Conservation (phyloP, 2,888 invertebrate genomes). For the Netelia inedita region DNA sequence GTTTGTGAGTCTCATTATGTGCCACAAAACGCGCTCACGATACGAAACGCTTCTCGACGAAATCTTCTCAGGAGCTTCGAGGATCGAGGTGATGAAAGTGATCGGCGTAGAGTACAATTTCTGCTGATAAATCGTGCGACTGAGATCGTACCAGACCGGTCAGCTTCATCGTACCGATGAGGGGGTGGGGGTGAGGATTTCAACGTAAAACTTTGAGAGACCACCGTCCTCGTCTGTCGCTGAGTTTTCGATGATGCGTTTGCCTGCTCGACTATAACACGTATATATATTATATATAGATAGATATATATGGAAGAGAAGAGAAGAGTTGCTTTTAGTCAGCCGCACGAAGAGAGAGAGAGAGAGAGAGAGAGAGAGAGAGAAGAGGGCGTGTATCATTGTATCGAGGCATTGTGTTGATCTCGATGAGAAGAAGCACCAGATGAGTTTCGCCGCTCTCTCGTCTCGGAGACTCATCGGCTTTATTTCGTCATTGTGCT, state of each 20-base stretch:
- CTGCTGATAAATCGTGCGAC: background rate
- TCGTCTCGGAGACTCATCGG: slow-evolving; percentile 61
- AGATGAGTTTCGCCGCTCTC: slow-evolving; percentile 78
- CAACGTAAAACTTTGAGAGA: background rate
- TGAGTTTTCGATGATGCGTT: slow-evolving; percentile 22
- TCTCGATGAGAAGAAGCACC: slow-evolving; percentile 75
- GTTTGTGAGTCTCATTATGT: slow-evolving; percentile 69
- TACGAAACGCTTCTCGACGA: slow-evolving; percentile 39
- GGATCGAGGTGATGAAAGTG: slow-evolving; percentile 25
- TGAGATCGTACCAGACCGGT: slow-evolving; percentile 7
- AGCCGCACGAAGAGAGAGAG: background rate
- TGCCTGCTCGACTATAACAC: slow-evolving; percentile 15
- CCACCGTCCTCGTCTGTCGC: slow-evolving; percentile 53
- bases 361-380: slow-evolving; percentile 11
- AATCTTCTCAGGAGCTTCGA: slow-evolving; percentile 42
- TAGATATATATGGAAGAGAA: background rate
- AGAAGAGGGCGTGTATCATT: slow-evolving; percentile 77
- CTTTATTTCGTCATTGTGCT: slow-evolving; percentile 63
- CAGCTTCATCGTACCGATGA: slow-evolving; percentile 33
- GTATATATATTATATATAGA: background rate
- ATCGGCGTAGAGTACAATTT: slow-evolving; percentile 7
- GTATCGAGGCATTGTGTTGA: slow-evolving; percentile 78
- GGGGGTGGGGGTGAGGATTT: background rate
- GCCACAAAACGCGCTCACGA: slow-evolving; percentile 31
- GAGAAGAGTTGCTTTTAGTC: slow-evolving; percentile 26